Evolutionary conservation across 1,140 invertebrate species (phyloP).

Genomic region (Ruditapes philippinarum): DNA sequence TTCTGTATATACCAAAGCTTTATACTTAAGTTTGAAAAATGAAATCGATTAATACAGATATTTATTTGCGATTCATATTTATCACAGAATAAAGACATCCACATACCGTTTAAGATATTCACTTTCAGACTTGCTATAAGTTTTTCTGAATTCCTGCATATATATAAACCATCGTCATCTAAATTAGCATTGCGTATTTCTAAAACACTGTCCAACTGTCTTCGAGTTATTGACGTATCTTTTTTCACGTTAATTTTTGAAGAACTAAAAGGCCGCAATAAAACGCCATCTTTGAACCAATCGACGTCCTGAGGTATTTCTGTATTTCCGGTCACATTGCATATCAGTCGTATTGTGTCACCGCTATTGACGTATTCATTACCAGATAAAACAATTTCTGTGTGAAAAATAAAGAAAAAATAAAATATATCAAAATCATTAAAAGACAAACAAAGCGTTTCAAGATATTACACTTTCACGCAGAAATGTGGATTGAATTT

Average conservation of each 20-base stretch:
- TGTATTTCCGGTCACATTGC: slow-evolving; percentile 80
- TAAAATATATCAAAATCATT: too few relatives aligned
- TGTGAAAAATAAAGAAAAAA: too few relatives aligned
- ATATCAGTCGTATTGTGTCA: slow-evolving; percentile 74
- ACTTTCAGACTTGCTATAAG: slow-evolving; percentile 58
- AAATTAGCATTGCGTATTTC: slow-evolving; percentile 53
- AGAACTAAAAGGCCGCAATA: slow-evolving; percentile 17
- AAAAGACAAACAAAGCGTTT: too few relatives aligned
- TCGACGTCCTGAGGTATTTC: slow-evolving; percentile 81
- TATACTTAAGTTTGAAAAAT: background rate
- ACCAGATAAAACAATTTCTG: slow-evolving; percentile 79
- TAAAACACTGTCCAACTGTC: slow-evolving; percentile 59
- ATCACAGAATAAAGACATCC: background rate
- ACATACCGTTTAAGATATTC: slow-evolving; percentile 54
- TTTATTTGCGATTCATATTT: background rate
- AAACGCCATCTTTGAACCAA: slow-evolving; percentile 80
- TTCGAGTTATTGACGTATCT: slow-evolving; percentile 32
- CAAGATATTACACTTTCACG: too few relatives aligned
- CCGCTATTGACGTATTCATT: slow-evolving; percentile 79
- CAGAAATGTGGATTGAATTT: too few relatives aligned
- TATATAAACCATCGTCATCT: slow-evolving; percentile 50
- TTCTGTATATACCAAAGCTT: too few relatives aligned
- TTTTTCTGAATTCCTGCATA: slow-evolving; percentile 58
- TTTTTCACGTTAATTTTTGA: slow-evolving; percentile 44
- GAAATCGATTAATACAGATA: background rate